Conservation (phyloP, 2,113 vertebrate genomes). For the Australoheros scitulus region DNA sequence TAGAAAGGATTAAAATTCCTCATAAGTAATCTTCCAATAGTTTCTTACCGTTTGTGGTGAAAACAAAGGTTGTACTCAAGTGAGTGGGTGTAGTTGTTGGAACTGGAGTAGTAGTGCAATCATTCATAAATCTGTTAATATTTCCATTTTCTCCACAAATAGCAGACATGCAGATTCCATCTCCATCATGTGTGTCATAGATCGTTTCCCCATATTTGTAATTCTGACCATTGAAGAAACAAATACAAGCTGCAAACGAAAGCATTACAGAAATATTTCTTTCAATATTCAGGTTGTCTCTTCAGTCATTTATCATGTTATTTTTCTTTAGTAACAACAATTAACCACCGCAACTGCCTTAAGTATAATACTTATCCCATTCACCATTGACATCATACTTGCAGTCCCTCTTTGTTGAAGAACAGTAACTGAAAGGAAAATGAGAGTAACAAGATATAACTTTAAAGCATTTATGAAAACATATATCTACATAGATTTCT, state of each 20-base stretch:
- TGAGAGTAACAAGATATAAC: background rate
- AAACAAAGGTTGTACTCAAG: slow-evolving; percentile 30
- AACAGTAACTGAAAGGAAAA: slow-evolving; percentile 66
- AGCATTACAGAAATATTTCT: too few relatives aligned
- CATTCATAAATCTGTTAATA: background rate
- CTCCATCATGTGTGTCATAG: slow-evolving; percentile 85
- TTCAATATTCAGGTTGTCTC: background rate
- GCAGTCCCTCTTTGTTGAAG: slow-evolving; percentile 43
- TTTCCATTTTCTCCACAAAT: slow-evolving; percentile 44
- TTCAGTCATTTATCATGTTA: background rate
- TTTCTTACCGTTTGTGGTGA: slow-evolving; percentile 11
- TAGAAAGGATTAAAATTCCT: fast-evolving
- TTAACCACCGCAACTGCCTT: background rate
- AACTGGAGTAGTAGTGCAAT: slow-evolving; percentile 19
- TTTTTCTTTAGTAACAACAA: background rate
- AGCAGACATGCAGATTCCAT: slow-evolving; percentile 81
- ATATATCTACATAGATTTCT: background rate
- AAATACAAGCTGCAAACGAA: slow-evolving; percentile 80
- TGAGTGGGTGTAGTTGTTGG: background rate
- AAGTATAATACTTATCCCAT: background rate
- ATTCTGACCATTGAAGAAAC: slow-evolving; percentile 71
- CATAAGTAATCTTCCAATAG: background rate
- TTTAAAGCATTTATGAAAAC: background rate
- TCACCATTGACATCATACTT: slow-evolving; percentile 38
- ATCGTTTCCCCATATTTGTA: slow-evolving; percentile 72